Percentiles rank a stretch among this genome's conserved stretches.
Evolutionary conservation across 2,113 vertebrate species (phyloP).

Genomic region (Motacilla alba): DNA sequence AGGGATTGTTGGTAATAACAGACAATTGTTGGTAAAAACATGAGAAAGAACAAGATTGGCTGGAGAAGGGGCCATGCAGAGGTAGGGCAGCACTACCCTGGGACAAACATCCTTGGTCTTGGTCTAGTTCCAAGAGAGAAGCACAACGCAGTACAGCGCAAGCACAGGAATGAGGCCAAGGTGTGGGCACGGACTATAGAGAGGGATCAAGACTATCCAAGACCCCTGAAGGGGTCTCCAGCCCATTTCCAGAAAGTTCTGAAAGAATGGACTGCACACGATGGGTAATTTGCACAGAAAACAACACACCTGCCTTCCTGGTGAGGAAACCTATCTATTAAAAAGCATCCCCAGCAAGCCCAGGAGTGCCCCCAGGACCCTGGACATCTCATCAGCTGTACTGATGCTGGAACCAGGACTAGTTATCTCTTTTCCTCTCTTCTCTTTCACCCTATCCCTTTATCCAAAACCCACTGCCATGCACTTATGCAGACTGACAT

Average conservation of each 20-base stretch:
- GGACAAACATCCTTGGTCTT: background rate
- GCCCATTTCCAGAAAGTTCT: background rate
- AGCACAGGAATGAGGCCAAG: background rate
- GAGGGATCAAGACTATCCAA: background rate
- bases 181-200: background rate
- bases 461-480: background rate
- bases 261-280: background rate
- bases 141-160: accelerated
- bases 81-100: background rate
- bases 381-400: background rate
- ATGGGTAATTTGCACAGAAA: background rate
- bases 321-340: background rate
- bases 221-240: background rate
- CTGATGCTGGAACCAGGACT: background rate
- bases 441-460: background rate
- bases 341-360: background rate
- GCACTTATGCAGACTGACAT: accelerated
- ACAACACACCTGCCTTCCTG: background rate
- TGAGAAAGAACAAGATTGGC: background rate
- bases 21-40: background rate
- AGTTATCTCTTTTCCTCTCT: background rate
- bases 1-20: background rate
- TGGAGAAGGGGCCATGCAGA: background rate
- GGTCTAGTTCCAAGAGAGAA: background rate
- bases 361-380: background rate